phyloP scores from a whole-genome alignment of 1,140 invertebrate species.

The Battus philenor region DNA sequence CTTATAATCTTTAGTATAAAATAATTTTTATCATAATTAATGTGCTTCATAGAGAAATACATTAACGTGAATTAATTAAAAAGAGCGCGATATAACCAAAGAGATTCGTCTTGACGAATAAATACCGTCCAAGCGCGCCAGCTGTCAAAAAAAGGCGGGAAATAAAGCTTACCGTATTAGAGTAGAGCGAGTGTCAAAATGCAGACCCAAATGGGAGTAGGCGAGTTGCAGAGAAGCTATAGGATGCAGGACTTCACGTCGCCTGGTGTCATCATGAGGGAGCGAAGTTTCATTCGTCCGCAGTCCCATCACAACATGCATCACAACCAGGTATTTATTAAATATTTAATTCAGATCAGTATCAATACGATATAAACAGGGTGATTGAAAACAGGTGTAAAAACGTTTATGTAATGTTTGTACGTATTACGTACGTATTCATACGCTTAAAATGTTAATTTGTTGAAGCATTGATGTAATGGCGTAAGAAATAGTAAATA shows the following conservation, averaged over 20 bases:
- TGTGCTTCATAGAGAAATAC: conserved; percentile 21
- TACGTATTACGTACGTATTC: too few relatives aligned
- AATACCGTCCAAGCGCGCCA: conserved; percentile 7
- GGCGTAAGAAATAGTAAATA: too few relatives aligned
- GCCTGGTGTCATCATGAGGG: conserved; percentile 76
- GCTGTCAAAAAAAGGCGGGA: conserved; percentile 23
- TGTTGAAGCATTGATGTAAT: too few relatives aligned
- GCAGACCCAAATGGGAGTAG: conserved; percentile 65
- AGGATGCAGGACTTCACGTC: conserved; percentile 73
- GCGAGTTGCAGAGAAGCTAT: conserved; percentile 71
- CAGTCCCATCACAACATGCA: conserved; percentile 77
- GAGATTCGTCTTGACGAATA: conserved; percentile 20
- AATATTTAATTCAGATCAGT: too few relatives aligned
- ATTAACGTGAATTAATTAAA: conserved; percentile 20
- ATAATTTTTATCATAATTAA: conserved; percentile 27
- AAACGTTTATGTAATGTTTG: too few relatives aligned
- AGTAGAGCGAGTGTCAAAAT: conserved; percentile 34
- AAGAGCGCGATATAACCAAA: conserved; percentile 33
- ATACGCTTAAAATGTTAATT: too few relatives aligned
- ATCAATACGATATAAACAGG: too few relatives aligned
- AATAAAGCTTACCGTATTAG: conserved; percentile 18
- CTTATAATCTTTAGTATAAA: conserved; percentile 36
- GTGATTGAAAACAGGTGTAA: too few relatives aligned
- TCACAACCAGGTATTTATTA: conserved; percentile 65
- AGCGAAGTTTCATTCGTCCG: conserved; percentile 78